These are phyloP conservation scores for Leucophenga montana DNA, from an alignment of 2,888 invertebrate genomes.

Conservation along the genomic window DNA sequence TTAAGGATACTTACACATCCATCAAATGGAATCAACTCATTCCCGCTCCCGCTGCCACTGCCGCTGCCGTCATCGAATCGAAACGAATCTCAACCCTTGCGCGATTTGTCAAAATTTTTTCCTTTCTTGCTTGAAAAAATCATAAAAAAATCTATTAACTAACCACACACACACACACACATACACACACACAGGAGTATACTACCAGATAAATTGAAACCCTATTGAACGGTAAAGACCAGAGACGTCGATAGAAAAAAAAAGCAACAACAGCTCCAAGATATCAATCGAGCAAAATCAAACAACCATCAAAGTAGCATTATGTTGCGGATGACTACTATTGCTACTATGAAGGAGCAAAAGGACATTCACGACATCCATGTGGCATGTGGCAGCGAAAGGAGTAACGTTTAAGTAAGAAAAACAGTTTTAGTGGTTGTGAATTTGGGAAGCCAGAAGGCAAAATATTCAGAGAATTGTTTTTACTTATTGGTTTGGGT, in stretches of 20 bases:
- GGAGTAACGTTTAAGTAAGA: background rate
- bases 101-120: no score
- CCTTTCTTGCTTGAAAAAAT: constrained; percentile 48
- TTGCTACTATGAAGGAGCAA: constrained; percentile 5
- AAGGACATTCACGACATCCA: constrained; percentile 29
- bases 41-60: no score
- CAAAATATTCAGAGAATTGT: constrained; percentile 27
- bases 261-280: constrained; percentile 53
- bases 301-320: constrained; percentile 69
- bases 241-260: background rate
- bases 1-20: background rate
- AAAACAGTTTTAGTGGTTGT: constrained; percentile 23
- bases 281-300: constrained; percentile 68
- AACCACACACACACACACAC: constrained; percentile 56
- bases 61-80: no score
- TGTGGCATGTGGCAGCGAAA: constrained; percentile 62
- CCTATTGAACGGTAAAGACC: constrained; percentile 14
- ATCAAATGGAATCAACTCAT: no score
- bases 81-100: no score
- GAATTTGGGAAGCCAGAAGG: constrained; percentile 34
- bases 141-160: constrained; percentile 65
- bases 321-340: constrained; percentile 48
- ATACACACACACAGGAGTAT: constrained; percentile 12
- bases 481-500: constrained; percentile 24
- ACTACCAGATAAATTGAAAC: background rate